Evolutionary conservation across 2,113 vertebrate species (phyloP), one percentile per base, ranked within the genome.

Genomic region (Rhynchomys soricoides): DNA sequence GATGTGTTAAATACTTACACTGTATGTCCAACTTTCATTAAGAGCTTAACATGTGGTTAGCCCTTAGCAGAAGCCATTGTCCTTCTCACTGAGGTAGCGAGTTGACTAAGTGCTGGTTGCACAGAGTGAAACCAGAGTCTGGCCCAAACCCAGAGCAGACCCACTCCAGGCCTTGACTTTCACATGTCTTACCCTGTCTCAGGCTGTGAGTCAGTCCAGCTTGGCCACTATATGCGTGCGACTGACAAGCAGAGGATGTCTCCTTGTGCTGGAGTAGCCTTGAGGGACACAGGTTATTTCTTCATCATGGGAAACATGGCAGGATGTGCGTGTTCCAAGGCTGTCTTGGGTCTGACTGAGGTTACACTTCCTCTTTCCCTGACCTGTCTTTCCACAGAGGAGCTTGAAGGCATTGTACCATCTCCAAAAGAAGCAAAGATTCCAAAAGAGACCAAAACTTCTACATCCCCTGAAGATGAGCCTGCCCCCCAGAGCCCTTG

Each of bases 331-430:
- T 16, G 31, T 52, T 50, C 52, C 86, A 40, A 0, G 24, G 24
- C 29, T 75, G 12, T 45, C 74, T 43, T 71, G 13, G 43, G 29
- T 29, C 79, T 81, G 19, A 34, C n/a, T 34, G 50, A 62, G 62
- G 12, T 29, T 21, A 26, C 31, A 64, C 43, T 4, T 31, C 62
- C n/a, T 0, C 85, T 97, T 88, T 37, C 91, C 91, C 75, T 92
- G 93, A 9, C 86, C 90, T 97, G 90, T 98, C 21, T 95, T 50
- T 95, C 26, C 45, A 82, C 98, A 99, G 99, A 99, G 96, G 99
- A 99, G 89, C 99, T 99, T 89, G 97, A 99, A 1, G 98, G 97
- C 98, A 0, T 98, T 99, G 83, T 98, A 97, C 31, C 97, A 0
- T 98, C 98, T 4, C 96, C 98, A 93, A 98, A 98, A 96, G 98